phyloP scores from a whole-genome alignment of 1,140 invertebrate species.

The Plutomurus gul region DNA sequence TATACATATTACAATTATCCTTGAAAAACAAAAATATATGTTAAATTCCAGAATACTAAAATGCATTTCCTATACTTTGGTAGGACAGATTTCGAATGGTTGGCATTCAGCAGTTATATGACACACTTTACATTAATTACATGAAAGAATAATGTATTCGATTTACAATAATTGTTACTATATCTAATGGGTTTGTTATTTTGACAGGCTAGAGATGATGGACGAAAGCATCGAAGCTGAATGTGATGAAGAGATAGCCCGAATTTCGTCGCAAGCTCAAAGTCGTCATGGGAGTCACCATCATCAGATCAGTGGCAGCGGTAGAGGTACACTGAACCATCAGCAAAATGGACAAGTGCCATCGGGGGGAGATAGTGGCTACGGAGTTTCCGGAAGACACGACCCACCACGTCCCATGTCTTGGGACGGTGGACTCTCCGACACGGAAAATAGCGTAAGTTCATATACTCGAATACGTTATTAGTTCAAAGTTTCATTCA shows the following conservation, averaged over 20 bases:
- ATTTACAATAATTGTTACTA: no score
- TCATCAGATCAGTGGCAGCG: neutral
- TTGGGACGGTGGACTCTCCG: conserved; percentile 86
- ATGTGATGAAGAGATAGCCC: conserved; percentile 53
- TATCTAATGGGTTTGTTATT: no score
- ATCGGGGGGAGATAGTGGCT: conserved; percentile 8
- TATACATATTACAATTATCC: no score
- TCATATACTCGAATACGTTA: neutral
- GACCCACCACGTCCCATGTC: conserved; percentile 78
- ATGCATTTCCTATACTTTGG: no score
- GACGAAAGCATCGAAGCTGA: conserved; percentile 53
- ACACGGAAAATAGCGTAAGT: conserved; percentile 62
- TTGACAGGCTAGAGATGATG: conserved; percentile 36
- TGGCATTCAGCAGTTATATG: no score
- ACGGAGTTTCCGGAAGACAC: conserved; percentile 36
- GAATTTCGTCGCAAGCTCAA: conserved; percentile 43
- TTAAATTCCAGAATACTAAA: no score
- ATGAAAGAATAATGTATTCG: no score
- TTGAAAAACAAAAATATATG: no score
- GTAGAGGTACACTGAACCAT: neutral
- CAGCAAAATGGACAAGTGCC: conserved; percentile 24
- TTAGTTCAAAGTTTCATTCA: neutral
- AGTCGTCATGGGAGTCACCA: neutral
- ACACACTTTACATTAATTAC: no score
- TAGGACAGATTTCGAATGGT: no score